A percentile compares a stretch with the other conserved stretches of the same genome.
These are phyloP conservation scores for Macrotrachela quadricornifera DNA, from an alignment of 1,140 invertebrate genomes.

Conservation along the genomic window DNA sequence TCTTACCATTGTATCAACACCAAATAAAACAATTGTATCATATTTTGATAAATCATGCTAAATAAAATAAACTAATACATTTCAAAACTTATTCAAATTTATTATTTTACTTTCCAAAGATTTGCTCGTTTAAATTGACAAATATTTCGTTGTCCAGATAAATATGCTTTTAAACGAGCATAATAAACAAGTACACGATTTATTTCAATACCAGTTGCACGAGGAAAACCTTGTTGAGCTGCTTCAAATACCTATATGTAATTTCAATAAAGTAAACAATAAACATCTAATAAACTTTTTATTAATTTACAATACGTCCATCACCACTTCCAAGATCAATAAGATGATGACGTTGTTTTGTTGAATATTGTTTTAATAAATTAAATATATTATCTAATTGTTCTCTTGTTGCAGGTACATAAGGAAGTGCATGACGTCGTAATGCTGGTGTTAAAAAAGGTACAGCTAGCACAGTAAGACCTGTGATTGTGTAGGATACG, in stretches of 20 bases:
- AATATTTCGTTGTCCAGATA: background rate
- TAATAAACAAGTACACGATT: slow-evolving; percentile 1
- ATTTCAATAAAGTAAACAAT: no score
- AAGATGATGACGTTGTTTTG: background rate
- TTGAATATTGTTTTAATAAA: background rate
- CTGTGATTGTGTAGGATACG: background rate
- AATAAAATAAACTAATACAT: no score
- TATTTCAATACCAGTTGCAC: slow-evolving; percentile 4
- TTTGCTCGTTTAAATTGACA: slow-evolving; percentile 6
- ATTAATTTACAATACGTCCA: background rate
- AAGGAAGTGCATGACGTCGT: slow-evolving; percentile 3
- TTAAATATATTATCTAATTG: slow-evolving; percentile 6
- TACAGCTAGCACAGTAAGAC: slow-evolving; percentile 4
- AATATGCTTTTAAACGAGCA: slow-evolving; percentile 1
- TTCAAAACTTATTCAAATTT: no score
- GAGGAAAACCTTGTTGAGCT: background rate
- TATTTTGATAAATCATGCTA: background rate
- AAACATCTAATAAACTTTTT: background rate
- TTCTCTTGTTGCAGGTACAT: slow-evolving; percentile 4
- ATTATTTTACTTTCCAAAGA: slow-evolving; percentile 7
- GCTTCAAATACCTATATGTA: background rate
- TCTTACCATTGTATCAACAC: slow-evolving; percentile 7
- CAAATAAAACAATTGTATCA: slow-evolving; percentile 8
- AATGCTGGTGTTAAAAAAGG: slow-evolving; percentile 9
- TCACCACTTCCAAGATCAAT: slow-evolving; percentile 10